Evolutionary conservation across 2,888 invertebrate species (phyloP).

Genomic region (Drosophila atroscutellata): DNA sequence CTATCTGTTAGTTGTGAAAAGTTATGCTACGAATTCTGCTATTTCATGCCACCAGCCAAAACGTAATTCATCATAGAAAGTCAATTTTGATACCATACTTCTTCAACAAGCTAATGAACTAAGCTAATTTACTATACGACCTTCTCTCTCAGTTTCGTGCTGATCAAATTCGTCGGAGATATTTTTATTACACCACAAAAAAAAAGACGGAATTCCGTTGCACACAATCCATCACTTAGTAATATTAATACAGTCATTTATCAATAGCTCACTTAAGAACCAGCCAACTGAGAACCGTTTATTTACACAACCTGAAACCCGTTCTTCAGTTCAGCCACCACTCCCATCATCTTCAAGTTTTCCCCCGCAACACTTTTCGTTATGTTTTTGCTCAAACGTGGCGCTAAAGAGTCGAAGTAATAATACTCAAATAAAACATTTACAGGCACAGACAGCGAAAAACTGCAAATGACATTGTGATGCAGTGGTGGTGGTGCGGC

Average conservation of each 20-base stretch:
- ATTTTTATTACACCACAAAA: not conserved
- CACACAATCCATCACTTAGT: not conserved
- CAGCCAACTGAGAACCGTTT: conserved; percentile 22
- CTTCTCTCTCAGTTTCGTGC: not conserved
- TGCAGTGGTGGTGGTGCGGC: conserved; percentile 17
- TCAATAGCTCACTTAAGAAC: conserved; percentile 26
- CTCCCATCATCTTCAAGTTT: not conserved
- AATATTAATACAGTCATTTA: conserved; percentile 10
- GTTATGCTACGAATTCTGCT: not conserved
- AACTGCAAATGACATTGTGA: conserved; percentile 73
- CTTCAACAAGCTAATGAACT: not conserved
- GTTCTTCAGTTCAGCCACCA: not conserved
- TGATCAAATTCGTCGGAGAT: not conserved
- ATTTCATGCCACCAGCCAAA: not conserved
- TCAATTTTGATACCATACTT: not conserved
- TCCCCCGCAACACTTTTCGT: conserved; percentile 12
- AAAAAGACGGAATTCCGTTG: not conserved
- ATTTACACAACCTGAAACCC: conserved; percentile 34
- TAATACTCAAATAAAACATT: conserved; percentile 78
- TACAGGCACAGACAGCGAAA: conserved; percentile 75
- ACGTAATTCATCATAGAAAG: not conserved
- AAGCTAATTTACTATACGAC: not conserved
- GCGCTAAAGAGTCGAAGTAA: conserved; percentile 74
- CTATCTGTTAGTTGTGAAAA: not conserved
- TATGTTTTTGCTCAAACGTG: conserved; percentile 41